These are phyloP conservation scores for Babylonia areolata DNA, from an alignment of 1,140 invertebrate species.

Conservation along the genomic window DNA sequence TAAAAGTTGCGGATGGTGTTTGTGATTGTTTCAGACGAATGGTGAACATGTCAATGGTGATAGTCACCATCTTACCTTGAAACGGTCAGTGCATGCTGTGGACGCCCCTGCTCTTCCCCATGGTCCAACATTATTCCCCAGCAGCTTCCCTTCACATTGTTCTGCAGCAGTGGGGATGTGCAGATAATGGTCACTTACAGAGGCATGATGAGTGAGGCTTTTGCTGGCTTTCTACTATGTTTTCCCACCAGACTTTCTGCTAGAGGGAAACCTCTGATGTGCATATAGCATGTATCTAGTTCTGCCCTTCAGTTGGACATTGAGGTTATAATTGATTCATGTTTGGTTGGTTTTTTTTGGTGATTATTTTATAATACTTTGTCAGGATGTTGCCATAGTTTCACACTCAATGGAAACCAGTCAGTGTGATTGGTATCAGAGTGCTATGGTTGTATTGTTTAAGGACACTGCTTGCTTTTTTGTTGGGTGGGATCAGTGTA, in stretches of 20 bases:
- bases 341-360: no score
- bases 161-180: not conserved
- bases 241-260: no score
- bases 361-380: no score
- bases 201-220: not conserved
- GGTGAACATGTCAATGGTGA: conserved; percentile 19
- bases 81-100: not conserved
- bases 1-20: not conserved
- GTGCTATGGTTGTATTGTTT: no score
- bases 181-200: not conserved
- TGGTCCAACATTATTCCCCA: not conserved
- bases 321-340: no score
- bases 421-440: no score
- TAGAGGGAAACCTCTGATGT: not conserved
- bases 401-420: no score
- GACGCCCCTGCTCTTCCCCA: not conserved
- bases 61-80: conserved; percentile 14
- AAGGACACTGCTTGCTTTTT: no score
- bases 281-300: not conserved
- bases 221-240: not conserved
- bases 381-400: no score
- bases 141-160: not conserved
- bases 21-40: conserved; percentile 15
- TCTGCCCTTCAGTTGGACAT: no score
- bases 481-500: no score